Base-by-base conservation (phyloP, 2,797 vertebrate species). In the Pterois miles region DNA sequence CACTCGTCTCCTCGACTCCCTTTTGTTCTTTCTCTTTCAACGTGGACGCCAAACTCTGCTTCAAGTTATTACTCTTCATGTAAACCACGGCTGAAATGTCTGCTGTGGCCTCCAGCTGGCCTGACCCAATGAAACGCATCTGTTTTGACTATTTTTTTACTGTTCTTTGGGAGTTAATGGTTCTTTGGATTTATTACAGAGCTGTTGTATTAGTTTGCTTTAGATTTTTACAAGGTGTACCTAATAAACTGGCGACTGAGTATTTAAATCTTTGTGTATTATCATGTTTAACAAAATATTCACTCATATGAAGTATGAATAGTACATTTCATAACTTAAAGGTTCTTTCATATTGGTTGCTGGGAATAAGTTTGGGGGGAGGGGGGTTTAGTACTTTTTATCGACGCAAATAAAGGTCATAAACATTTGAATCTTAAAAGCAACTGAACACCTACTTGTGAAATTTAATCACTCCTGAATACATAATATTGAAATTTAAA, bases 151-250 rank as follows among this genome's bases (percentile, higher is more conserved):
- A 9, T 64, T 59, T 67, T 66, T 59, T 59, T 12, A 53, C 68
- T 79, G 62, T 71, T 84, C 59, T 65, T 79, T 83, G 22, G 46
- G 48, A 82, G 83, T 87, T 86, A 83, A 84, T 87, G 78, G 79
- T 81, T 88, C 80, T 86, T 84, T 46, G 22, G 50, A 53, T 53
- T 25, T 53, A 13, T 13, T 53, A 53, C 50, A 53, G 50, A 23
- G 22, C 50, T 53, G 50, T 53, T 53, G 23, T 53, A 13, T 46
- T 18, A 46, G 43, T 46, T 46, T 46, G 43, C 0, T 46, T 46
- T 0, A 46, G 43, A 20, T 16, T 46, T 20, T 0, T 20, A 18
- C 43, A 20, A 46, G 18, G 43, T 46, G 43, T 46, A 46, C 43
- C 43, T 23, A 53, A 53, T 13, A 25, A 23, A 53, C 50, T 14